Base-by-base conservation (phyloP, 30 jellyfish, hydroid and myxozoan genomes). In the Pelagia noctiluca region DNA sequence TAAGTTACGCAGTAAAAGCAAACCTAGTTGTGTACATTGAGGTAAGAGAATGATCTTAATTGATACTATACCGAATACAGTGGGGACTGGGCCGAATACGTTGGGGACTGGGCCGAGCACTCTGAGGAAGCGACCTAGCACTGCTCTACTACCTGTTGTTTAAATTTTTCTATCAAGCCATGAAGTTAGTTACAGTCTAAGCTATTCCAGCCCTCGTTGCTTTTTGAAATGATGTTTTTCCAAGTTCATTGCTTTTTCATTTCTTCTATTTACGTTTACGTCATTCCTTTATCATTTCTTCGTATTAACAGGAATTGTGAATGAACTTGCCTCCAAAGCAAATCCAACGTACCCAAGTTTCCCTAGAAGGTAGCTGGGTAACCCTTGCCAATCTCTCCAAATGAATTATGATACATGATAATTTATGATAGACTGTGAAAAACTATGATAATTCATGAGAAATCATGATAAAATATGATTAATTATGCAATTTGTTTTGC, bases 21-120 rank as follows among this genome's bases (percentile, higher is more conserved):
- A 50, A 63, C 13, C 47, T 90, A 28, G 28, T 90, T 26, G 91
- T 83, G 0, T 79, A 83, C 76, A 52, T 90, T n/a, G 97, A 90
- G 89, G 97, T 90, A 35, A 29, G 49, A 19, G n/a, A 23, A 25
- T 32, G 28, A 36, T 32, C 1, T 31, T 25, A 32, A 1, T 33
- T 35, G 47, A 21, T 18, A 16, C 11, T 70, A 1, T 70, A 8
- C 23, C 18, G 23, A 7, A 13, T 53, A 36, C 36, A 10, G 10
- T 42, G 57, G 16, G 8, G 57, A 42, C 16, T 5, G 16, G 8
- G 57, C 8, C 16, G 57, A 42, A 8, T 5, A 42, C 16, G 16
- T 42, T 8, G 57, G 16, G 8, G 57, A 16, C 57, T 5, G 16
- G 16, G 16, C 8, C 16, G 57, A 42, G 16, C 8, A 5, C 16